Base-by-base conservation (phyloP, 2,888 invertebrate species). In the Drosophila lacicola region DNA sequence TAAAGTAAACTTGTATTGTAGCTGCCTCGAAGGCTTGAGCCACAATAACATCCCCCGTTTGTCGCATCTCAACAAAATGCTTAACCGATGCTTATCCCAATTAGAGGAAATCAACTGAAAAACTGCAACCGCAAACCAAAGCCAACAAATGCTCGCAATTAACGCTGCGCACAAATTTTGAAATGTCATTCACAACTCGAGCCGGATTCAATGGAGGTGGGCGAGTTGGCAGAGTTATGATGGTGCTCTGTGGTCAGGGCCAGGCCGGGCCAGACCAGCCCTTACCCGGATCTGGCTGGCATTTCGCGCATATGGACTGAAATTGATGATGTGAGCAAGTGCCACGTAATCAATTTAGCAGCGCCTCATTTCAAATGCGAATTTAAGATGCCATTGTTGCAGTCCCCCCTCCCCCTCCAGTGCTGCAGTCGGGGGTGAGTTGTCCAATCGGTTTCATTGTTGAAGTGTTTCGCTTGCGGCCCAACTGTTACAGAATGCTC, bases 321-420 rank as follows among this genome's bases (percentile, higher is more conserved):
- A 87, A 85, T 81, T 88, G 89, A 88, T 89, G 84, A 89, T 79
- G 84, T 76, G 78, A 86, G 72, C 84, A 87, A 84, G 89, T 85
- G 89, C 71, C 77, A 86, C 87, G 79, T 87, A 85, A 85, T 85
- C 87, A 85, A 89, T 89, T 85, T 89, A 84, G 62, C 79, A 58
- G 64, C 47, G 73, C 68, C 71, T 83, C 78, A 78, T 79, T 86
- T 77, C 70, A 64, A 87, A 85, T 87, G 87, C 82, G 87, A 85
- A 89, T 87, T 85, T 89, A 85, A 85, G 89, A 77, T 79, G 82
- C 74, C 64, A 87, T 89, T 89, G 84, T 84, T 86, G 70, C 71
- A 57, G 42, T 54, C 21, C 50, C 36, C 14, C 2, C 0, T 61
- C 47, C 25, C 11, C 51, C 2, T 10, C 25, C 1, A 0, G 5